Base-by-base conservation (phyloP, 1,140 invertebrate genomes). In the Zaprionus taronus region DNA sequence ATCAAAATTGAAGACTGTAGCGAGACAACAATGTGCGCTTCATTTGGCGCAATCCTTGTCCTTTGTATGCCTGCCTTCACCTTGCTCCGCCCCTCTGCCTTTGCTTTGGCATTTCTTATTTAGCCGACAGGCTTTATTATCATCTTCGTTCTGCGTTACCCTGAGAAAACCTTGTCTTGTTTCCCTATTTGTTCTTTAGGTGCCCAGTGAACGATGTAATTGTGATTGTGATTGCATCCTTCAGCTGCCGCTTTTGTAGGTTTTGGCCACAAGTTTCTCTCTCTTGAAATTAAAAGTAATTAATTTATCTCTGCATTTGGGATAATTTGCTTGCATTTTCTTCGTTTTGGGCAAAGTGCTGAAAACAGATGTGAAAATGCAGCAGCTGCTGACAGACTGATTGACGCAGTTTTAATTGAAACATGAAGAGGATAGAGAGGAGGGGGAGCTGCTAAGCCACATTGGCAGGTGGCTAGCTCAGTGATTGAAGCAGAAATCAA, bases 21-120 rank as follows among this genome's bases (percentile, higher is more conserved):
- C 31, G 77, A 68, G 57, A 68, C 63, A 70, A 47, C 20, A 67
- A 38, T 44, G 64, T 80, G 53, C 83, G 83, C 83, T 86, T 86
- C 83, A 86, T 87, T 86, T 86, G 79, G 68, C 31, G 62, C 65
- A 86, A 86, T 85, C 79, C 79, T 76, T 76, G 72, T 66, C 68
- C 70, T 85, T 79, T 85, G 83, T 85, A 82, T 73, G 83, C 68
- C 62, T 65, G 51, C 28, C 17, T 61, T 3, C 24, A 56, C 44
- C 34, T n/a, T 17, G 12, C 20, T 11, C 0, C 20, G 12, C 47
- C 41, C 58, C n/a, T 71, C 22, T 44, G 53, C 55, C 5, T 28
- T 34, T 34, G 28, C 22, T 7, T 22, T 26, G 41, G 1, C 75
- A 73, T 44, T 83, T 83, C 71, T 84, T 74, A 79, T 76, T 81